phyloP scores from a whole-genome alignment of 2,113 vertebrate species.

The Archilochus colubris region DNA sequence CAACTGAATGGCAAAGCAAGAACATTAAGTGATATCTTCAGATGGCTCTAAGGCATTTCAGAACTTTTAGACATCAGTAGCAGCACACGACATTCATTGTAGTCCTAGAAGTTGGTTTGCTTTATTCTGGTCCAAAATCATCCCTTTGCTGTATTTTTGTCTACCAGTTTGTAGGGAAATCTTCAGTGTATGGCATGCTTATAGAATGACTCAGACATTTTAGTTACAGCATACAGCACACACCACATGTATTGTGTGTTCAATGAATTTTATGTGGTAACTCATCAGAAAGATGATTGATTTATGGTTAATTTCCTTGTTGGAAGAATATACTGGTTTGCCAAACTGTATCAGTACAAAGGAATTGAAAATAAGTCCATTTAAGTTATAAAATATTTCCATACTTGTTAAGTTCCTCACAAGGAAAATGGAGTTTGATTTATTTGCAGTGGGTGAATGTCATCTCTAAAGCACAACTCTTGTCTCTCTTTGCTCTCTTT shows the following conservation, averaged over 20 bases:
- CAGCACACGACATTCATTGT: neutral
- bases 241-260: neutral
- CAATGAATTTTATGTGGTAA: neutral
- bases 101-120: neutral
- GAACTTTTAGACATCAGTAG: neutral
- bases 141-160: neutral
- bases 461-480: neutral
- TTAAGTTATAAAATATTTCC: neutral
- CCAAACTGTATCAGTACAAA: neutral
- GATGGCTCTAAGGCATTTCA: neutral
- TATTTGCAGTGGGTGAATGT: neutral
- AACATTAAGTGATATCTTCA: neutral
- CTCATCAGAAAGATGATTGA: neutral
- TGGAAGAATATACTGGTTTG: neutral
- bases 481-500: neutral
- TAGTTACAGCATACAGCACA: neutral
- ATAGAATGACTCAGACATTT: neutral
- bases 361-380: neutral
- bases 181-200: neutral
- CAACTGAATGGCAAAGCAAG: neutral
- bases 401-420: neutral
- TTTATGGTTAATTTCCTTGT: neutral
- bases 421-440: neutral
- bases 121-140: neutral
- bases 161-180: neutral